Conservation (phyloP, 2,113 vertebrate genomes). For the Pogonocichla stellata region DNA sequence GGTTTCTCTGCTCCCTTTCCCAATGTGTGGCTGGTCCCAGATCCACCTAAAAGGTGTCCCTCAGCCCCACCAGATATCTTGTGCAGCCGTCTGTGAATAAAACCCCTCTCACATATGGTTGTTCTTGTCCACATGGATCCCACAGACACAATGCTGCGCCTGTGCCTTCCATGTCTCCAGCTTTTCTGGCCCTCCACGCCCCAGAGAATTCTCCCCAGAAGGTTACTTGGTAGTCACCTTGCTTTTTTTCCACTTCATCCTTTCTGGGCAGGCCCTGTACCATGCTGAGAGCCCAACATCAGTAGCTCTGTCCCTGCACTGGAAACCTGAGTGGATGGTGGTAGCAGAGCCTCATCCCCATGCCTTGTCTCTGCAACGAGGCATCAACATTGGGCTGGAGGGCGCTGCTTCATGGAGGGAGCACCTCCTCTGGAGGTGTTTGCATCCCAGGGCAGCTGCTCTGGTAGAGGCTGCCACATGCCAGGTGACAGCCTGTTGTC, state of each 20-base stretch:
- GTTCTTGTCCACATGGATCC: background rate
- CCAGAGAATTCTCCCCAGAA: background rate
- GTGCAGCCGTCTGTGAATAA: background rate
- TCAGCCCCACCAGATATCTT: background rate
- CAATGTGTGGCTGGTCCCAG: background rate
- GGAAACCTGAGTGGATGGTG: fast-evolving
- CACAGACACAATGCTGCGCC: fast-evolving
- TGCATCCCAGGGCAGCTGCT: background rate
- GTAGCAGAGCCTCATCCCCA: background rate
- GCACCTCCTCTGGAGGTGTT: background rate
- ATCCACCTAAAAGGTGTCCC: background rate
- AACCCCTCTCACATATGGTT: background rate
- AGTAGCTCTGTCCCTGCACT: background rate
- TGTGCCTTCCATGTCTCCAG: background rate
- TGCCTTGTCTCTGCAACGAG: fast-evolving
- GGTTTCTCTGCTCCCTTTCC: background rate
- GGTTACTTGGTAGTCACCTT: background rate
- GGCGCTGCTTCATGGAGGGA: background rate
- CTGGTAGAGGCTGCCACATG: background rate
- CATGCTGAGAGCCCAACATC: fast-evolving
- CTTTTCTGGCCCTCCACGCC: background rate
- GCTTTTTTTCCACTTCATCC: background rate
- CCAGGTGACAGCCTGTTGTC: background rate
- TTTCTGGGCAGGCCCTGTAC: background rate
- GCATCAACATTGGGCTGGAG: background rate